Base-by-base conservation (phyloP, 2,113 vertebrate species). In the Dipodomys spectabilis region DNA sequence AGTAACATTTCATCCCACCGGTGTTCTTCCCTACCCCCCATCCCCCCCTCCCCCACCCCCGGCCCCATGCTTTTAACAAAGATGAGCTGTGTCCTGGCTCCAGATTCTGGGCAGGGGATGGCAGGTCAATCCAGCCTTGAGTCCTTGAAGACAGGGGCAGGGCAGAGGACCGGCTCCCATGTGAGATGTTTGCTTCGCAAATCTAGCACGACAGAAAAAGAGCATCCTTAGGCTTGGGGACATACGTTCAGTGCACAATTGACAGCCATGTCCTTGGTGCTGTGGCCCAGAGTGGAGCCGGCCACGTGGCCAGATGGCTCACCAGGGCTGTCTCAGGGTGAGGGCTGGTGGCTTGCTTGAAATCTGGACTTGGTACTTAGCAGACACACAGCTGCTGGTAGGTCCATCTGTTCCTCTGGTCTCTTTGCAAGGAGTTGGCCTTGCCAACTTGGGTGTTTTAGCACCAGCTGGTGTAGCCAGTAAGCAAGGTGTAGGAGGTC, bases 71-170 rank as follows among this genome's bases (percentile, higher is more conserved):
- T 4, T 18, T 35, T 13, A 15, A 95, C 89, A 87, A 94, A 93
- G 90, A 72, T 65, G 44, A 15, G 71, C 90, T 93, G 49, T 95
- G 94, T 93, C 73, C 64, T 60, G 7, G 23, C 82, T 75, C 73
- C 72, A 82, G 73, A 60, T 11, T 53, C 84, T 23, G 82, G 69
- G 22, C 30, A 11, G 82, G 74, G 64, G n/a, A 64, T 0, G 35
- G 86, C 23, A 10, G 35, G 15, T 64, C 75, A 23, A 35, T 88
- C 75, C 86, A 60, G 45, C 87, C 81, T 12, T 53, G 28, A 0
- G 83, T 27, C 67, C 77, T 74, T 49, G 35, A 82, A 77, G 80
- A 49, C 12, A 19, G 79, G 35, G 62, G 27, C 28, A n/a, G 73
- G 62, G 28, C n/a, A 65, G 72, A 68, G 73, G 35, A 4, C 22